A percentile compares a stretch with the other conserved stretches of the same genome.
Conservation (phyloP, 2,888 invertebrate species). For the Drosophila suboccidentalis region DNA sequence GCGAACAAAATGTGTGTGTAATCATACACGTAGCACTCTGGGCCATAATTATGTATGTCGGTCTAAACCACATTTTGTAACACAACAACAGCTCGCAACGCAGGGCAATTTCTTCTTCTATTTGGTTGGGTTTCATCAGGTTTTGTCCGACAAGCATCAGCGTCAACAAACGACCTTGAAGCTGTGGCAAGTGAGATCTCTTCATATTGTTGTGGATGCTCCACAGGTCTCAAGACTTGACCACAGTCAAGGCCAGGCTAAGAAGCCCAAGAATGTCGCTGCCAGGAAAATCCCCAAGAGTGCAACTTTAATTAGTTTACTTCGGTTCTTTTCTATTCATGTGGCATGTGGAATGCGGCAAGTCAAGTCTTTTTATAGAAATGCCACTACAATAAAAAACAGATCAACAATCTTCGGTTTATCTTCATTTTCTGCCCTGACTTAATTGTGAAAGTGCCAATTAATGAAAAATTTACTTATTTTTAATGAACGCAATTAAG, state of each 20-base stretch:
- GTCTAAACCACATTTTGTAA: slow-evolving; percentile 41
- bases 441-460: slow-evolving; percentile 38
- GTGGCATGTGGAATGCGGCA: slow-evolving; percentile 49
- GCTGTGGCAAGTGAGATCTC: slow-evolving; percentile 24
- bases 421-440: neutral
- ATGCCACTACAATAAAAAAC: neutral
- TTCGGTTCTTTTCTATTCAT: slow-evolving; percentile 36
- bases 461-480: slow-evolving; percentile 35
- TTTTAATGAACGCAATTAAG: slow-evolving; percentile 44
- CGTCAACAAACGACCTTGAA: slow-evolving; percentile 56
- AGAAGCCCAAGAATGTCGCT: slow-evolving; percentile 30
- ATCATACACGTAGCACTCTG: slow-evolving; percentile 28
- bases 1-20: slow-evolving; percentile 27
- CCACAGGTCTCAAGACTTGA: slow-evolving; percentile 30
- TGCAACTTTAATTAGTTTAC: slow-evolving; percentile 41
- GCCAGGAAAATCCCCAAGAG: slow-evolving; percentile 25
- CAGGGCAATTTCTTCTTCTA: slow-evolving; percentile 51
- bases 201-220: slow-evolving; percentile 15
- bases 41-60: slow-evolving; percentile 47
- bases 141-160: slow-evolving; percentile 4
- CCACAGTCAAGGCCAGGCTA: slow-evolving; percentile 55
- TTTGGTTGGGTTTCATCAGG: slow-evolving; percentile 27
- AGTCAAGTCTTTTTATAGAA: slow-evolving; percentile 49
- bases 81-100: slow-evolving; percentile 8
- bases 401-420: slow-evolving; percentile 6